Percentiles rank a stretch among this genome's conserved stretches.
Conservation (phyloP, 2,888 invertebrate species). For the Drosophila parthenogenetica region DNA sequence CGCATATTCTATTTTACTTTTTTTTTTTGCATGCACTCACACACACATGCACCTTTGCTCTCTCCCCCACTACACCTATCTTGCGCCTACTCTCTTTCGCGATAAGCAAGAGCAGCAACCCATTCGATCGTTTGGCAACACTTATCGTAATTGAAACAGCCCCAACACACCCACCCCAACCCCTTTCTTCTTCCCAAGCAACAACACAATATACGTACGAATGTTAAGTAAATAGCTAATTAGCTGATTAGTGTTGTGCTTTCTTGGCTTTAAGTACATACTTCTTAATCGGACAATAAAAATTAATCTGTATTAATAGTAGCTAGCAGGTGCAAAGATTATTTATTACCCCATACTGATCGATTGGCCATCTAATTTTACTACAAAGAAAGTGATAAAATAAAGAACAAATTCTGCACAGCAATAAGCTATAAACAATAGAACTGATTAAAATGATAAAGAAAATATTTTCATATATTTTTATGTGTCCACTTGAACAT, state of each 20-base stretch:
- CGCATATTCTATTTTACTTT: conserved; percentile 36
- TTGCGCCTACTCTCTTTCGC: conserved; percentile 9
- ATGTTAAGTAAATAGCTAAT: conserved; percentile 51
- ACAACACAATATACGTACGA: neutral
- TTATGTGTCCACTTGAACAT: neutral
- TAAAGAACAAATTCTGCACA: conserved; percentile 5
- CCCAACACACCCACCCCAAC: neutral
- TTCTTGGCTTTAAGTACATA: conserved; percentile 27
- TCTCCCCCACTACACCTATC: conserved; percentile 4
- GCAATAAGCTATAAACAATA: conserved; percentile 16
- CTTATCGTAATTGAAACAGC: conserved; percentile 66
- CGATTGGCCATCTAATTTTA: conserved; percentile 24
- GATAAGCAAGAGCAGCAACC: conserved; percentile 43
- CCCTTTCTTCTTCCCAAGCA: neutral
- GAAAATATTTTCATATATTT: conserved; percentile 10
- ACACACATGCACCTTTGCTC: conserved; percentile 11
- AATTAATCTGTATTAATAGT: conserved; percentile 41
- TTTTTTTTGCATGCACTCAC: conserved; percentile 37
- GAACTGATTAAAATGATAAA: conserved; percentile 24
- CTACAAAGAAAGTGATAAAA: conserved; percentile 34
- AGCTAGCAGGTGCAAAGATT: conserved; percentile 47
- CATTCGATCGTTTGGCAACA: conserved; percentile 69
- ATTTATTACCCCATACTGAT: conserved; percentile 27
- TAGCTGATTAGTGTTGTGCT: conserved; percentile 52
- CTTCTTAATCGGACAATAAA: conserved; percentile 52